Conservation (phyloP, 2,113 vertebrate genomes). For the Epinephelus cyanopodus region DNA sequence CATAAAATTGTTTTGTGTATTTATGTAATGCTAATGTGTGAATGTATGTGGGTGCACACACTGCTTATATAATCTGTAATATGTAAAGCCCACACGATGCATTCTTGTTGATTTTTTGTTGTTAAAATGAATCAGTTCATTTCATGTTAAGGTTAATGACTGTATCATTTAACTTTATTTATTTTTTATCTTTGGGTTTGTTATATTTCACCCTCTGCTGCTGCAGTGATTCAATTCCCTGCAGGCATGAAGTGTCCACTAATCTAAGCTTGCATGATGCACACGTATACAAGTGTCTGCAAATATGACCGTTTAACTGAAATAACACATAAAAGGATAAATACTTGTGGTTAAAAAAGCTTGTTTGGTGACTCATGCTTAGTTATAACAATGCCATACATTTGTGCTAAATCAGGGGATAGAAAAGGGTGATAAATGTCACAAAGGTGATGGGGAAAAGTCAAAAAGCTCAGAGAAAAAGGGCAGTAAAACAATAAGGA, state of each 20-base stretch:
- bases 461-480: slow-evolving; percentile 5
- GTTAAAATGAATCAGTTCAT: not conserved
- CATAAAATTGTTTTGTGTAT: not conserved
- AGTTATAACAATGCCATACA: no score
- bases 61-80: not conserved
- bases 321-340: not conserved
- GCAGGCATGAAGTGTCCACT: not conserved
- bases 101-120: not conserved
- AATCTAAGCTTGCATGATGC: not conserved
- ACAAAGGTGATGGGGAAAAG: not conserved
- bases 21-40: not conserved
- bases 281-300: not conserved
- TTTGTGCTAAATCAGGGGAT: not conserved
- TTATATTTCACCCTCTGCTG: not conserved
- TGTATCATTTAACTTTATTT: not conserved
- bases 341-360: not conserved
- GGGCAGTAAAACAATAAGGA: slow-evolving; percentile 17
- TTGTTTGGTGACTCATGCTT: not conserved
- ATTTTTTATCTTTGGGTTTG: not conserved
- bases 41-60: not conserved
- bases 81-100: not conserved
- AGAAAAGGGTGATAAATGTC: not conserved
- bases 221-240: not conserved
- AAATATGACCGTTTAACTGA: not conserved
- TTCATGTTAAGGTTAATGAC: not conserved